Evolutionary conservation across 2,113 vertebrate species (phyloP), one percentile per base, ranked within the genome.

Genomic region (Dissostichus mawsoni): DNA sequence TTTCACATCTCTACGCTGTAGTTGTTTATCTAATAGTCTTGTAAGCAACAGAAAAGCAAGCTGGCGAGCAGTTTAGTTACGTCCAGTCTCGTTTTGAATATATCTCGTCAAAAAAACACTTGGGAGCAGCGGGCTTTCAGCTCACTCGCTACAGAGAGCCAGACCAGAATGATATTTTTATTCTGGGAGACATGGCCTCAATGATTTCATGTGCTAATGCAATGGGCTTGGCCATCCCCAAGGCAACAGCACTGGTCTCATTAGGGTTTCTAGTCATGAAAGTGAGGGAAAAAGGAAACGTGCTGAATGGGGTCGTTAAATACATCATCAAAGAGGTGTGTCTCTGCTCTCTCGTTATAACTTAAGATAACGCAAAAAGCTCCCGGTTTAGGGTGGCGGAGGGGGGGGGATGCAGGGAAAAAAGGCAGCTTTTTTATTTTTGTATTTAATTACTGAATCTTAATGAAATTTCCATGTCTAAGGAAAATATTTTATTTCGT

Each of bases 261-360:
- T 93, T 92, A 93, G 84, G 76, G 61, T 86, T 86, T 82, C 74
- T 59, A 84, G 86, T 92, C 87, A 92, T 89, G 85, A 85, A 84
- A 88, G 87, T 87, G 36, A 2, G 69, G 55, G 69, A 80, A 87
- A 86, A 89, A 41, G 74, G 83, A 74, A 85, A 83, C 79, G 75
- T 86, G 20, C 45, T 77, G 87, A 88, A 41, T 78, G 55, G 66
- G 85, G 80, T 90, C 74, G 74, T 92, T 91, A 92, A 91, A 89
- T 81, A 80, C 86, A 88, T 87, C 89, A 91, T 92, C 89, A 93
- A 92, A 90, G 90, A 90, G 85, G 90, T 86, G 78, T 83, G 82
- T 82, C 85, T 89, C 69, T 69, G 67, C 85, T 80, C 79, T 83
- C 67, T 86, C 67, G 72, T 83, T 84, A 76, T 75, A 66, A 74